Evolutionary conservation across 2,797 vertebrate genomes (phyloP), one percentile per base, ranked within the genome.

Genomic region (Apodemus agrarius): DNA sequence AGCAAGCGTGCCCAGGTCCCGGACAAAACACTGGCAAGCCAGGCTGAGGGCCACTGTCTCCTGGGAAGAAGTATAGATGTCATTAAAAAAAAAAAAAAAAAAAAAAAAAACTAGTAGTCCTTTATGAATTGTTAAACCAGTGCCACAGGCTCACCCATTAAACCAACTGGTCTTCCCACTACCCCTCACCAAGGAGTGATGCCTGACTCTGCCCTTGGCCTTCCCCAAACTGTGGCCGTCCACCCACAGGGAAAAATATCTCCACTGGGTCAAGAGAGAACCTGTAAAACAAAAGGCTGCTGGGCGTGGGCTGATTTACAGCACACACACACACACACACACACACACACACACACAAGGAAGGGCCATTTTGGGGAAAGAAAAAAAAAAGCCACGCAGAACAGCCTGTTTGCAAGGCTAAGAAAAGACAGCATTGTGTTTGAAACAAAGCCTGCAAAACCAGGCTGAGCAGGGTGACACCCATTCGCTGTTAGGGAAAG

Each of bases 361-460:
- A 94, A 93, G 43, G 59, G 79, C 72, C 43, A 17, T 86, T 96
- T 91, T 96, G 61, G 17, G 61, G 17, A 37, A 67, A 17, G 14
- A 34, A 67, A 67, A 37, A 72, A 74, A 74, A 97, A 85, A 92
- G 87, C 95, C 43, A 29, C 0, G 29, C 69, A 91, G 89, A 85
- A 96, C 43, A 24, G 93, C 59, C 17, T 2, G 0, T 57, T 75
- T 93, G 93, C 69, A 76, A 37, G 1, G 52, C 92, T 94, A 92
- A 97, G 97, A 97, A 96, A 96, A 97, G 96, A 93, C 67, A 84
- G 85, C 80, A 84, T 37, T 96, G 93, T 97, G 93, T 92, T 94
- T 75, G 91, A 90, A 95, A 97, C 82, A 95, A 95, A 97, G 97
- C 83, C 93, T 84, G 65, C 90, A 52, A 89, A 80, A 81, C 86